Base-by-base conservation (phyloP, 2,113 vertebrate species). In the Eleginops maclovinus region DNA sequence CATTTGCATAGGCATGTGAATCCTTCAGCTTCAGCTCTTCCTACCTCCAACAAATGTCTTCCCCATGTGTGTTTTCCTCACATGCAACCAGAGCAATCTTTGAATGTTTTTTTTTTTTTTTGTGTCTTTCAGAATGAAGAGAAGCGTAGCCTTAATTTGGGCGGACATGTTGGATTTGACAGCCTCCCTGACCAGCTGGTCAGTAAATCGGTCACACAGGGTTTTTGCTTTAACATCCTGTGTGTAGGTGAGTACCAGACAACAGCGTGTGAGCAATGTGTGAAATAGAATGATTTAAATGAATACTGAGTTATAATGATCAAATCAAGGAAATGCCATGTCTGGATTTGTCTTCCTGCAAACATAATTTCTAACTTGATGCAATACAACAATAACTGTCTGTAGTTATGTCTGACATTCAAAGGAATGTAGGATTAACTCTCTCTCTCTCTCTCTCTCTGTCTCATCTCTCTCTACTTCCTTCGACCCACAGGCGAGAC, bases 201-300 rank as follows among this genome's bases (percentile, higher is more conserved):
- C 96, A 99, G 98, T 93, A 99, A 99, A 95, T 99, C 98, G 1
- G 97, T 99, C 91, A 95, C 96, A 1, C 97, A 99, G 90, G 97
- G 98, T 82, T 99, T 99, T 95, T 98, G 97, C 92, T 99, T 99
- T 94, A 99, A 99, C 92, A 99, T 99, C 86, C 97, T 99, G 58
- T 99, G 98, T 73, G 98, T 99, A 89, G 98, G 98, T 99, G 93
- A 96, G 98, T 95, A 78, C 12, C 13, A n/a, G 14, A n/a, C 13
- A 0, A 26, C 61, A 53, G 9, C 1, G 5, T 54, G 49, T 26
- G 21, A 71, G 44, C 47, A 10, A 9, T 50, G 19, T 69, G 47
- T 75, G 31, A 7, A 36, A 36, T 8, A 8, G 31, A 36, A 36
- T 36, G 31, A 36, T 5, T 36, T 36, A 36, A 8, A 36, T 60